phyloP scores from a whole-genome alignment of 1,140 invertebrate genomes.

The Apis dorsata region DNA sequence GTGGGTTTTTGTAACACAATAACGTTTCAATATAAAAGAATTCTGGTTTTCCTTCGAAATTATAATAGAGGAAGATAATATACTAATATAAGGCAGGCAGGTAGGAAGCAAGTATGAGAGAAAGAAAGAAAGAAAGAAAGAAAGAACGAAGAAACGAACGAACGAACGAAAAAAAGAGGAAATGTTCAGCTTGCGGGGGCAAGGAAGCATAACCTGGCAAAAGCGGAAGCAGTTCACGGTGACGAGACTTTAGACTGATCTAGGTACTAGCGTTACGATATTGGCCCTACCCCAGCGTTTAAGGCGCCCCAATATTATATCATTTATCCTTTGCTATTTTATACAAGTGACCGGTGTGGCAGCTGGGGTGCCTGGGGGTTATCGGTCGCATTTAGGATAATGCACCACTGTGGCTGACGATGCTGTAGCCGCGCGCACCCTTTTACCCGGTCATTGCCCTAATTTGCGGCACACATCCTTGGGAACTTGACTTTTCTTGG shows the following conservation, averaged over 20 bases:
- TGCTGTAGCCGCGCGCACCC: conserved; percentile 70
- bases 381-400: conserved; percentile 77
- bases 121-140: conserved; percentile 34
- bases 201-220: conserved; percentile 75
- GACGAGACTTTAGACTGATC: conserved; percentile 81
- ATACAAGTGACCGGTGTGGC: conserved; percentile 63
- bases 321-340: conserved; percentile 57
- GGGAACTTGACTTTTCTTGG: conserved; percentile 74
- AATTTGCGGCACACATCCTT: conserved; percentile 71
- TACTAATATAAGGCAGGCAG: conserved; percentile 23
- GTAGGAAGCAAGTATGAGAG: conserved; percentile 16
- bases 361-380: conserved; percentile 70
- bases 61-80: conserved; percentile 55
- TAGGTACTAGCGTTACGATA: conserved; percentile 80
- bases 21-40: conserved; percentile 76
- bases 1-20: conserved; percentile 80
- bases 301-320: conserved; percentile 67
- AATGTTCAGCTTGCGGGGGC: conserved; percentile 77
- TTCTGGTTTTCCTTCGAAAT: conserved; percentile 73
- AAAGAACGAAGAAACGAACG: conserved; percentile 31
- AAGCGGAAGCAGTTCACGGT: conserved; percentile 79
- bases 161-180: conserved; percentile 49
- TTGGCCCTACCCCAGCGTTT: conserved; percentile 66
- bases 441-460: conserved; percentile 74
- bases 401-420: conserved; percentile 78